Base-by-base conservation (phyloP, 2,113 vertebrate species). In the Buteo buteo region DNA sequence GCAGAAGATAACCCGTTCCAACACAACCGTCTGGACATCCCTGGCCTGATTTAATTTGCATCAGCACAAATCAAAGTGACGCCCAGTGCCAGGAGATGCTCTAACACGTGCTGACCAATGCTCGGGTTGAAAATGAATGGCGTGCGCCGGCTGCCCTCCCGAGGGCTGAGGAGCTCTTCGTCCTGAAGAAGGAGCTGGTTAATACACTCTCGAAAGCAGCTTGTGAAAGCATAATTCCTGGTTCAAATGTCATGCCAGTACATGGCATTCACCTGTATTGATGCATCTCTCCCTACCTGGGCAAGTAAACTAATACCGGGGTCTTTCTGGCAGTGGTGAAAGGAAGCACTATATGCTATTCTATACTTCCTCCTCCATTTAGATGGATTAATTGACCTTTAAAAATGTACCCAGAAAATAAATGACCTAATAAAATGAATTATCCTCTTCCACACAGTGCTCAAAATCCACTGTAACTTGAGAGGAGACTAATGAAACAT, bases 351-450 rank as follows among this genome's bases (percentile, higher is more conserved):
- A 9, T 62, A 13, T 52, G 78, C 54, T 24, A 13, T 82, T 61
- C 72, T 71, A 50, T 66, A 85, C 90, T 91, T 92, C 82, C 87
- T 93, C 67, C 90, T 96, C 95, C 94, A 81, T 95, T 98, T 85
- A 97, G 95, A 91, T 95, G 96, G 97, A 98, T 98, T 98, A 98
- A 98, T 95, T 97, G 97, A 96, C 97, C 96, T 98, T 98, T 98
- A 96, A 97, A 98, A 96, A 97, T 90, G 96, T 97, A 97, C 95
- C 97, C 89, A 89, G 97, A 91, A 98, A 98, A 98, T 97, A 98
- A 98, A 98, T 98, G 85, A 96, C 96, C 98, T 96, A 97, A 98
- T 98, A 97, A 98, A 98, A 97, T 96, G 94, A 98, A 97, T 98
- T 97, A 97, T 95, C 96, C 86, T 78, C 34, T 95, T 88, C 76